Base-by-base conservation (phyloP, 2,888 invertebrate species). In the Aradus depressus region DNA sequence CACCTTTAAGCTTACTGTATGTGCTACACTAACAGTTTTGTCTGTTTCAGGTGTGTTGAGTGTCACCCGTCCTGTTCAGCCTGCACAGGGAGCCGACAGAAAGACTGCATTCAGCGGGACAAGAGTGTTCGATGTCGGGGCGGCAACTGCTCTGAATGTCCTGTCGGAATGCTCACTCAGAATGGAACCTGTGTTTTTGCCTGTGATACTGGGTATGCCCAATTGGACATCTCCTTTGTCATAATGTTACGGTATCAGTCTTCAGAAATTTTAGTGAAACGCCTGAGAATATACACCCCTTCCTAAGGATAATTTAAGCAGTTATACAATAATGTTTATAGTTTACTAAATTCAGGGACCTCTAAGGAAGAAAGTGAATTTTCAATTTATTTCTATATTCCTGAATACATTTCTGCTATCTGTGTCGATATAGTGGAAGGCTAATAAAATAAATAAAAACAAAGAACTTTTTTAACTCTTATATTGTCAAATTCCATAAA, bases 101-200 rank as follows among this genome's bases (percentile, higher is more conserved):
- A 38, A 10, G 57, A 57, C 34, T 57, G 57, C 41, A 23, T 56
- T 5, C 16, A 25, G n/a, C 28, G 32, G 5, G 41, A 39, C 14
- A 38, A 39, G 16, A 51, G 45, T 16, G 12, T 22, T 34, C 34
- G n/a, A 26, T 53, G 32, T 23, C 31, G 16, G 4, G 49, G 35
- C 4, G 43, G 47, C 1, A 26, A 28, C 12, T 52, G 50, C 26
- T 28, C 49, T 8, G 44, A 39, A 26, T 56, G 56, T 28, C 56
- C 56, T 21, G 28, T 37, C 8, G 54, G 54, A 22, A 49, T 56
- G 28, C 26, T 52, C 18, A 37, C 39, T 16, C 51, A 52, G 35
- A 56, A 56, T 44, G 34, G 42, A 16, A 35, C 54, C 8, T 56
- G 56, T 52, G 52, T 54, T 10, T 26, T 50, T n/a, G 10, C 50